Evolutionary conservation across 2,888 invertebrate genomes (phyloP).

Genomic region (Sthenelais limicola): DNA sequence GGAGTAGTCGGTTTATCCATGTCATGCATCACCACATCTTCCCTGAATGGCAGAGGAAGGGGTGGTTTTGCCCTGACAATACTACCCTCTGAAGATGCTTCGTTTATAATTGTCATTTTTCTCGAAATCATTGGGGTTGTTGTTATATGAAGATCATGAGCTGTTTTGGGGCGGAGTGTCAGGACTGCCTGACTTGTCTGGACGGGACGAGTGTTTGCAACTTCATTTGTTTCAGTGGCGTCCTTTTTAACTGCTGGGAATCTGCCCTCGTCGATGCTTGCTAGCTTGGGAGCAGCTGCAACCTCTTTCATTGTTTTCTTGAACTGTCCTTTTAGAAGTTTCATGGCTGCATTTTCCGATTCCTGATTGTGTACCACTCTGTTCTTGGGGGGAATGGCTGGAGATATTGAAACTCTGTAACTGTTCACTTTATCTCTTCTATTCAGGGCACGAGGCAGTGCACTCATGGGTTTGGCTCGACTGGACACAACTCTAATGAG

Average conservation of each 20-base stretch:
- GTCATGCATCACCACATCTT: background rate
- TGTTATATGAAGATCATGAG: slow-evolving; percentile 1
- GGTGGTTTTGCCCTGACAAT: slow-evolving; percentile 16
- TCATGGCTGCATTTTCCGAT: slow-evolving; percentile 9
- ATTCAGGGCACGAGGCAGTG: too few relatives aligned
- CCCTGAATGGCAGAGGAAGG: background rate
- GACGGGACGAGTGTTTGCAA: too few relatives aligned
- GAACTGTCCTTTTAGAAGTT: background rate
- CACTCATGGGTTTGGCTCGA: too few relatives aligned
- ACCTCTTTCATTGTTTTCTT: background rate
- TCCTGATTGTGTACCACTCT: slow-evolving; percentile 5
- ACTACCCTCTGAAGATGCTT: background rate
- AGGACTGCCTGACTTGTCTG: slow-evolving; percentile 22
- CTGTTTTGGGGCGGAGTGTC: slow-evolving; percentile 14
- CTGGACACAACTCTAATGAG: too few relatives aligned
- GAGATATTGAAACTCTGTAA: slow-evolving; percentile 2
- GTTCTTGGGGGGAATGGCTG: slow-evolving; percentile 10
- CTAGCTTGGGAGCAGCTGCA: too few relatives aligned
- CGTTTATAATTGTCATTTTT: background rate
- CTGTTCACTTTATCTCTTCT: slow-evolving; percentile 18
- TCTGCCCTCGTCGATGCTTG: too few relatives aligned
- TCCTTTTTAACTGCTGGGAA: too few relatives aligned
- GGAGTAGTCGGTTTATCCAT: background rate
- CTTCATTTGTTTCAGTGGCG: too few relatives aligned
- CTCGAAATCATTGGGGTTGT: background rate